Evolutionary conservation across 1,140 invertebrate genomes (phyloP).

Genomic region (Drosophila lini): DNA sequence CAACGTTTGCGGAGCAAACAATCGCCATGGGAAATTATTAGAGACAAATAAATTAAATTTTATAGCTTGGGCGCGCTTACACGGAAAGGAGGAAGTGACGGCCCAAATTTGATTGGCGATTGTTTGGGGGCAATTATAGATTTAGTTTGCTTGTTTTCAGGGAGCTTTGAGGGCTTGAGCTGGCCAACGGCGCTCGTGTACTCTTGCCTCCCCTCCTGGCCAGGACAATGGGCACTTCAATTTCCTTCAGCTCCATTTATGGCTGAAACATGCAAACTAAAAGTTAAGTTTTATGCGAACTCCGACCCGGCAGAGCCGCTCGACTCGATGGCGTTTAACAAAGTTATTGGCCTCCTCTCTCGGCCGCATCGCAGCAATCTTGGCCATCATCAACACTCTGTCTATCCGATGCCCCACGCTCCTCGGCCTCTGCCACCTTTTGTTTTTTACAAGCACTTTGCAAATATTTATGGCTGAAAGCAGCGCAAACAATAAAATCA

Average conservation of each 20-base stretch:
- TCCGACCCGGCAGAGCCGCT: slow-evolving; percentile 31
- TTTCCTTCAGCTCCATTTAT: slow-evolving; percentile 75
- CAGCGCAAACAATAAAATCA: slow-evolving; percentile 80
- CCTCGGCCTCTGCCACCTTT: slow-evolving; percentile 53
- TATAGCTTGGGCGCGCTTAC: slow-evolving; percentile 60
- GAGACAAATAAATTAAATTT: slow-evolving; percentile 83
- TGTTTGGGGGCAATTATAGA: slow-evolving; percentile 76
- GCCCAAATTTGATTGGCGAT: slow-evolving; percentile 66
- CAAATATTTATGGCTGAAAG: slow-evolving; percentile 79
- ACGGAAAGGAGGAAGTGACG: slow-evolving; percentile 50
- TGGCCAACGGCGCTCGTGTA: slow-evolving; percentile 42
- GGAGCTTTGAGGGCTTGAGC: slow-evolving; percentile 19
- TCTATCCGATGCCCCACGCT: slow-evolving; percentile 13
- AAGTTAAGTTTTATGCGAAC: slow-evolving; percentile 69
- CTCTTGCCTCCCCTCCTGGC: slow-evolving; percentile 3
- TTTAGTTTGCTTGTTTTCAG: slow-evolving; percentile 62
- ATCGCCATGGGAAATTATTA: slow-evolving; percentile 83
- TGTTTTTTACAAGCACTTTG: slow-evolving; percentile 81
- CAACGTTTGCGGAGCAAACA: slow-evolving; percentile 61
- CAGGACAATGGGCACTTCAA: slow-evolving; percentile 58
- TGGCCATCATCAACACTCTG: slow-evolving; percentile 69
- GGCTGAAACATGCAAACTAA: slow-evolving; percentile 72
- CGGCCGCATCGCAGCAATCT: slow-evolving; percentile 27
- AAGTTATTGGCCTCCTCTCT: slow-evolving; percentile 61
- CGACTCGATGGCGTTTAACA: slow-evolving; percentile 59